Evolutionary conservation across 2,888 invertebrate species (phyloP), one percentile per base, ranked within the genome.

Genomic region (Meghimatium bilineatum): DNA sequence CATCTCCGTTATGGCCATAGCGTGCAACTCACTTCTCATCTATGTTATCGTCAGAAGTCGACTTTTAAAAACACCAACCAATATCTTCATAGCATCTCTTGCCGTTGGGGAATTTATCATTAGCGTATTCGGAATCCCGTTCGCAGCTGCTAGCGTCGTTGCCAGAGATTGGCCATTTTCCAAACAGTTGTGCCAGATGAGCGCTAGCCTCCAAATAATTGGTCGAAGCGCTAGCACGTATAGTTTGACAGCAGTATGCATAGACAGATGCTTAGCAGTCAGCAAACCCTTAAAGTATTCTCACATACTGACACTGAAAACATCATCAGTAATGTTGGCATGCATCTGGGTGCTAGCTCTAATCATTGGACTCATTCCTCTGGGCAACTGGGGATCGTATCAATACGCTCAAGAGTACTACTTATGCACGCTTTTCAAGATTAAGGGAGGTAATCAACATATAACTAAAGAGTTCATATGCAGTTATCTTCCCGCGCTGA

Each of bases 181-280:
- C 0, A 23, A 29, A 0, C 38, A 63, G 8, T 67, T 86, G 0
- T 90, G 90, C 82, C 66, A 84, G 36, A 79, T 82, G 34, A 84
- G 81, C 3, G 88, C 87, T n/a, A 80, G 85, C 71, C 29, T 88
- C 56, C 80, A 86, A 20, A 82, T 76, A 26, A 63, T 87, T 20
- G 87, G 86, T 0, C 75, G 84, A 20, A 84, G 82, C 23, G 85
- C 82, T 26, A 82, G 87, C 34, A 86, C 88, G 1, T 84, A 88
- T 71, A 88, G 89, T 36, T 85, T 90, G 76, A 85, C 89, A 76
- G 86, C 88, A 56, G 88, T 90, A 14, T 88, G 88, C 14, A 72
- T 89, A 6, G 90, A 90, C 85, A 83, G 90, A 63, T 89, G 88
- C 77, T 76, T 89, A 23, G 90, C 90, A 0, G 88, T 90, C 49